Percentiles rank a stretch among this genome's conserved stretches.
Conservation (phyloP, 2,888 invertebrate species). For the Campoplex capitator region DNA sequence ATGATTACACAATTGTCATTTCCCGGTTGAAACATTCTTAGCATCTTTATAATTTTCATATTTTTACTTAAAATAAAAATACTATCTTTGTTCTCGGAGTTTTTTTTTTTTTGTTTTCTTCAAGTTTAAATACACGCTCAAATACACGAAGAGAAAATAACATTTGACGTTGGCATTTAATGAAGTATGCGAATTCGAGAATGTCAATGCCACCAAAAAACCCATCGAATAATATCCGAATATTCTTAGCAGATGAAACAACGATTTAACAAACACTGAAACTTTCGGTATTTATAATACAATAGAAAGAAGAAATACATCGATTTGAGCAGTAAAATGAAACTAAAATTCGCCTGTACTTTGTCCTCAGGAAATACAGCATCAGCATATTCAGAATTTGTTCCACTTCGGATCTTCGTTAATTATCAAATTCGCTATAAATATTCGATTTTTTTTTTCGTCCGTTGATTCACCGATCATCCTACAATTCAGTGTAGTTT, state of each 20-base stretch:
- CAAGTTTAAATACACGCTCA: conserved; percentile 50
- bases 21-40: conserved; percentile 65
- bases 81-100: neutral
- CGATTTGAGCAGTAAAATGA: neutral
- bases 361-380: neutral
- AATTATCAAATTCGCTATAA: neutral
- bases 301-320: no score
- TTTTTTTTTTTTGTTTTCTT: conserved; percentile 11
- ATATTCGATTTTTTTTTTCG: neutral
- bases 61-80: neutral
- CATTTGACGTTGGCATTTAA: neutral
- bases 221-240: neutral
- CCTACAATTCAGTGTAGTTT: conserved; percentile 26
- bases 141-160: conserved; percentile 33
- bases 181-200: neutral
- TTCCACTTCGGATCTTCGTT: neutral
- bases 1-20: conserved; percentile 26
- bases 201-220: neutral
- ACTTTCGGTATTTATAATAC: no score
- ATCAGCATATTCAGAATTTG: neutral
- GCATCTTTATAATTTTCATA: neutral
- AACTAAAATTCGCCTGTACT: neutral
- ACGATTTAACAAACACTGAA: conserved; percentile 19
- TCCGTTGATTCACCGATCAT: conserved; percentile 3
- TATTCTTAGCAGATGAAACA: neutral